A percentile compares a stretch with the other conserved stretches of the same genome.
Evolutionary conservation across 2,797 vertebrate genomes (phyloP).

Genomic region (Morus bassanus): DNA sequence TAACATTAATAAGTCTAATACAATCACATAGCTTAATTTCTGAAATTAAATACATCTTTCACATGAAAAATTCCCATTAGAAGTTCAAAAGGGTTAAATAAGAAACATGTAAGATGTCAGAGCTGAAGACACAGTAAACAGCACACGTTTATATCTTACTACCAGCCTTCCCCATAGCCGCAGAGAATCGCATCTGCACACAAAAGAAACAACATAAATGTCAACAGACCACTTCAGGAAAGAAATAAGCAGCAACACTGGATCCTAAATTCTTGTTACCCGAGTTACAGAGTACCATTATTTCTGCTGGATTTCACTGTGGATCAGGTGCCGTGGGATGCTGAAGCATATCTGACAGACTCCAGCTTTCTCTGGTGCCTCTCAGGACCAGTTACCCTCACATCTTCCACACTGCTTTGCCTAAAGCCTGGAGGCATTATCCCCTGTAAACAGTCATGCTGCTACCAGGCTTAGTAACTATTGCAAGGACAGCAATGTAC

Average conservation of each 20-base stretch:
- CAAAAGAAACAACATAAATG: conserved; percentile 25
- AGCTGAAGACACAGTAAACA: not conserved
- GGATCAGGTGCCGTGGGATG: conserved; percentile 16
- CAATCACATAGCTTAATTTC: not conserved
- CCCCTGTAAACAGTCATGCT: not conserved
- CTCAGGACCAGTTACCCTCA: conserved; percentile 6
- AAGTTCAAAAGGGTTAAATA: not conserved
- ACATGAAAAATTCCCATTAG: not conserved
- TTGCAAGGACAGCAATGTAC: conserved; percentile 42
- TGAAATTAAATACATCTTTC: not conserved
- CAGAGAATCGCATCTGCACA: not conserved
- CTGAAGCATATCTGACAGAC: not conserved
- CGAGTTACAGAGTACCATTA: not conserved
- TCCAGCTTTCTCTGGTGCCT: not conserved
- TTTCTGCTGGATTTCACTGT: conserved; percentile 26
- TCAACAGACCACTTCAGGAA: conserved; percentile 9
- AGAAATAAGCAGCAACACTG: conserved; percentile 8
- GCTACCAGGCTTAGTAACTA: not conserved
- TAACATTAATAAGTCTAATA: not conserved
- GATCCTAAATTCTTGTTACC: conserved; percentile 10
- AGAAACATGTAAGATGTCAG: not conserved
- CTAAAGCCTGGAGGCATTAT: conserved; percentile 36
- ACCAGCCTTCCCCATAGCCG: not conserved
- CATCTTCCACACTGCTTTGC: not conserved
- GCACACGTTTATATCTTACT: not conserved